Conservation (phyloP, 1,140 invertebrate species). For the Procambarus virginalis region DNA sequence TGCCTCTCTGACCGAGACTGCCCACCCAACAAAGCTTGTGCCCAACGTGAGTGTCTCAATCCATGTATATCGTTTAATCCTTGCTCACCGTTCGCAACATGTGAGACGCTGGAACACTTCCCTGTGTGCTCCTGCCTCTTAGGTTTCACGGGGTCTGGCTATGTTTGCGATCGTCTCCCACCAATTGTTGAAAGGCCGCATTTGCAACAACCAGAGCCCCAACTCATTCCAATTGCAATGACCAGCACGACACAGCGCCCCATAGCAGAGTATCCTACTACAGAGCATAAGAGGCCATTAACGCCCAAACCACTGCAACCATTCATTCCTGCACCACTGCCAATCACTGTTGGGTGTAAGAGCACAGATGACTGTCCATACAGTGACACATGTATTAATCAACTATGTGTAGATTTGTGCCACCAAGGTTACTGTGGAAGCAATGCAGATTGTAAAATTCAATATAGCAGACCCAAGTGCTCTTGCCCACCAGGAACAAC, state of each 20-base stretch:
- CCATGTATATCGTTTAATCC: slow-evolving; percentile 65
- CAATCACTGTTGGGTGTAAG: slow-evolving; percentile 84
- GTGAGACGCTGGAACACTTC: slow-evolving; percentile 71
- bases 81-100: slow-evolving; percentile 72
- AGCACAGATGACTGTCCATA: slow-evolving; percentile 90
- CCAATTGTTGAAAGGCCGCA: slow-evolving; percentile 82
- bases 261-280: slow-evolving; percentile 44
- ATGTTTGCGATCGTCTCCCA: slow-evolving; percentile 39
- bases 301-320: slow-evolving; percentile 29
- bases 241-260: slow-evolving; percentile 25
- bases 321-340: slow-evolving; percentile 15
- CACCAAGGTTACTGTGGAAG: slow-evolving; percentile 74
- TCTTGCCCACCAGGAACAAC: slow-evolving; percentile 90
- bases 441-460: slow-evolving; percentile 77
- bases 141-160: slow-evolving; percentile 73
- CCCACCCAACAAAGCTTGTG: slow-evolving; percentile 82
- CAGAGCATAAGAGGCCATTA: slow-evolving; percentile 21
- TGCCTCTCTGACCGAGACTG: slow-evolving; percentile 86
- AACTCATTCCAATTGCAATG: slow-evolving; percentile 14
- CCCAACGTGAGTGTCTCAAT: slow-evolving; percentile 82
- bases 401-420: slow-evolving; percentile 80
- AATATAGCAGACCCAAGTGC: slow-evolving; percentile 84
- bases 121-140: slow-evolving; percentile 72
- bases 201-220: slow-evolving; percentile 29
- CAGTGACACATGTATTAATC: slow-evolving; percentile 88